phyloP scores from a whole-genome alignment of 1,140 invertebrate species.

The Drosophila sp. region DNA sequence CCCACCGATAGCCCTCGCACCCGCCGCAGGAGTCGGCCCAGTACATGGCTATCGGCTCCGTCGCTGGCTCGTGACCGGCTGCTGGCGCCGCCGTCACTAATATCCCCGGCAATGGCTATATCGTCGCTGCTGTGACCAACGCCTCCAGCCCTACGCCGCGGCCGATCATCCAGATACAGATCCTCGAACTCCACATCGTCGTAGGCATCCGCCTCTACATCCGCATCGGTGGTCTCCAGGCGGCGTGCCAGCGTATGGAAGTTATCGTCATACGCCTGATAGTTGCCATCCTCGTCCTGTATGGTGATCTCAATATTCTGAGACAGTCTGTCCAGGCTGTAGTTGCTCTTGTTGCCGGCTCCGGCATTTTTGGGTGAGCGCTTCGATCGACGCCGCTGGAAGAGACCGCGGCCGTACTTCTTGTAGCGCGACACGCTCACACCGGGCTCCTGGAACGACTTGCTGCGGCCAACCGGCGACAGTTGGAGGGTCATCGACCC shows the following conservation, averaged over 20 bases:
- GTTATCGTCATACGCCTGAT: constrained; percentile 76
- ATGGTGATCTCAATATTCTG: constrained; percentile 82
- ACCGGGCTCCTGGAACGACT: constrained; percentile 80
- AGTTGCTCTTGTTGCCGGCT: constrained; percentile 62
- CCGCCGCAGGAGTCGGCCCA: constrained; percentile 70
- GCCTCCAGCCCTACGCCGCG: constrained; percentile 18
- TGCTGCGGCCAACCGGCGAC: constrained; percentile 75
- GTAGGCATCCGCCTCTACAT: constrained; percentile 44
- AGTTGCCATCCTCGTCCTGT: constrained; percentile 80
- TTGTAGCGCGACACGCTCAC: constrained; percentile 62
- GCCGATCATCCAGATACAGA: constrained; percentile 69
- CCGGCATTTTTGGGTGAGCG: constrained; percentile 51
- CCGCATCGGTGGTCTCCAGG: constrained; percentile 37
- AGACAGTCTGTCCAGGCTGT: constrained; percentile 71
- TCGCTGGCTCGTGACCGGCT: constrained; percentile 68
- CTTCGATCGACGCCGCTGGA: constrained; percentile 72
- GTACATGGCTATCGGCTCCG: constrained; percentile 60
- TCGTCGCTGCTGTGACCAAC: constrained; percentile 60
- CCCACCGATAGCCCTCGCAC: constrained; percentile 75
- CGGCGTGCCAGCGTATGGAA: constrained; percentile 53
- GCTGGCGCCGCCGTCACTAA: constrained; percentile 69
- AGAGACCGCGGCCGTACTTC: constrained; percentile 71
- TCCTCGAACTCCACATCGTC: constrained; percentile 76
- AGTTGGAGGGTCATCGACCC: constrained; percentile 28
- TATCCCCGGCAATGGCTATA: constrained; percentile 62